These are phyloP conservation scores for Apodemia hepburni DNA, from an alignment of 2,888 invertebrate species.

Conservation along the genomic window DNA sequence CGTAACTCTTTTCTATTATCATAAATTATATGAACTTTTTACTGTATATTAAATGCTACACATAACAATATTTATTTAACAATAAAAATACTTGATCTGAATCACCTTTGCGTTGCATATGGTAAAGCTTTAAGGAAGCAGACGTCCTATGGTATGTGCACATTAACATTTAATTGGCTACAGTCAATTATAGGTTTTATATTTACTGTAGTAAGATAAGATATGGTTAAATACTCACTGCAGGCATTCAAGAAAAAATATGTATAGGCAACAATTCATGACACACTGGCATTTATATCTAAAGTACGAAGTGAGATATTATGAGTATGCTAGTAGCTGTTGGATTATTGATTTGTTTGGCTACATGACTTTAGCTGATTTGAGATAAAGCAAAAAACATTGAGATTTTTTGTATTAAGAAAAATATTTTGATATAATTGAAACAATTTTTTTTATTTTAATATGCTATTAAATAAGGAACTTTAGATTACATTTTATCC, in stretches of 20 bases:
- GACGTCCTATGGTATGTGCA: constrained; percentile 45
- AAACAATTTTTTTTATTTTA: too few relatives aligned
- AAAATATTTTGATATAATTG: too few relatives aligned
- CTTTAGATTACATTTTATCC: too few relatives aligned
- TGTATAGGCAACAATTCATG: background rate
- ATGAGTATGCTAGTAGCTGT: too few relatives aligned
- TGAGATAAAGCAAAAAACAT: too few relatives aligned
- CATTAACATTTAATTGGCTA: constrained; percentile 47
- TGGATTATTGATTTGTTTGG: too few relatives aligned
- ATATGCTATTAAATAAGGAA: too few relatives aligned
- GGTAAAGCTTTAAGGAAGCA: constrained; percentile 34
- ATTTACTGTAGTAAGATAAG: background rate
- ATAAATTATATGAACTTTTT: too few relatives aligned
- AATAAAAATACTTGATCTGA: background rate
- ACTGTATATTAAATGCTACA: background rate
- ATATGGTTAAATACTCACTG: background rate
- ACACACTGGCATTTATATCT: background rate
- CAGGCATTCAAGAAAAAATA: background rate
- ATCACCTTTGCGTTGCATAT: constrained; percentile 34
- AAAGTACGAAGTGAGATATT: too few relatives aligned
- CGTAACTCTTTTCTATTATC: too few relatives aligned
- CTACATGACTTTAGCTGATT: too few relatives aligned
- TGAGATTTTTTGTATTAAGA: too few relatives aligned
- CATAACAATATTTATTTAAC: background rate
- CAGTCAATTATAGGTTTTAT: background rate